These are phyloP conservation scores for Antigone vipio DNA, from an alignment of 2,113 vertebrate genomes.

Conservation along the genomic window DNA sequence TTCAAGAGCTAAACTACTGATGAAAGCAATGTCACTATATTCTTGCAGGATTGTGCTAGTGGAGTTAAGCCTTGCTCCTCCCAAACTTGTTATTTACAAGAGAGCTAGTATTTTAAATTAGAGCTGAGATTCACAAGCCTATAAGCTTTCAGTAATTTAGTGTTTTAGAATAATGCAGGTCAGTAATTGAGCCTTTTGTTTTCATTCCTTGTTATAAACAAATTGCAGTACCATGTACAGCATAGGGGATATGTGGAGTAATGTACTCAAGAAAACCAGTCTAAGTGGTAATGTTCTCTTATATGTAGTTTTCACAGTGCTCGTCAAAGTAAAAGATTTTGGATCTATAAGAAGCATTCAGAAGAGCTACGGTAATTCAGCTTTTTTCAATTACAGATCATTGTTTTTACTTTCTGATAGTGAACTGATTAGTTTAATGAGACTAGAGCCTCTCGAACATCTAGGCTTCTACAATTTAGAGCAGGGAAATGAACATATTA, in stretches of 20 bases:
- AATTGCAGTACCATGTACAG: not conserved
- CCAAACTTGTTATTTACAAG: not conserved
- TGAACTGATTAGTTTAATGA: not conserved
- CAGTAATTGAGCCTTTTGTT: not conserved
- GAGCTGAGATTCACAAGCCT: not conserved
- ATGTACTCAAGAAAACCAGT: not conserved
- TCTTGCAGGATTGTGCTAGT: not conserved
- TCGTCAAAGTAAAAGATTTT: constrained; percentile 82
- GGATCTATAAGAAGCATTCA: constrained; percentile 80
- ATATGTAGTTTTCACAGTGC: constrained; percentile 87
- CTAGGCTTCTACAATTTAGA: not conserved
- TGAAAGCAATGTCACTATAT: not conserved
- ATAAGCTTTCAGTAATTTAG: not conserved
- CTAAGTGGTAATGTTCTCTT: constrained; percentile 12
- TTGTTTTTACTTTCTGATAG: not conserved
- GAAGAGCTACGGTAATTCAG: constrained; percentile 75
- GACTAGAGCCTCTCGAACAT: not conserved
- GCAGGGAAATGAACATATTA: not conserved
- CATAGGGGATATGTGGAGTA: not conserved
- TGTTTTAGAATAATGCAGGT: not conserved
- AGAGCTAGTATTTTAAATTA: not conserved
- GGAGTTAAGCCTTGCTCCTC: not conserved
- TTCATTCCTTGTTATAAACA: not conserved
- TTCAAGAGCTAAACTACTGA: not conserved
- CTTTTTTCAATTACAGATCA: not conserved